Conservation (phyloP, 1,140 invertebrate genomes). For the Tachypleus tridentatus region DNA sequence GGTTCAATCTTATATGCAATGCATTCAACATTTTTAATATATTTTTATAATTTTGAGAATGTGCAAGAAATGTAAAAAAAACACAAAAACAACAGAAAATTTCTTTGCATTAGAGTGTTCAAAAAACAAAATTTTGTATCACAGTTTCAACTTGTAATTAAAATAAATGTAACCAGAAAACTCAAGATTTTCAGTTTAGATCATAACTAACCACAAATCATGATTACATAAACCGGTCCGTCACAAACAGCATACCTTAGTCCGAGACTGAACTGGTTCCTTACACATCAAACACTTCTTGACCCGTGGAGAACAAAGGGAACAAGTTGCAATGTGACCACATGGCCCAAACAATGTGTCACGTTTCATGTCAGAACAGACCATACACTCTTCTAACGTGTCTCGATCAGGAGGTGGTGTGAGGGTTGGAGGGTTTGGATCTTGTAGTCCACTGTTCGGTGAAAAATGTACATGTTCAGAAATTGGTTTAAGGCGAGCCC, state of each 20-base stretch:
- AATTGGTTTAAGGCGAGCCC: not conserved
- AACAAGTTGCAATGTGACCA: conserved; percentile 78
- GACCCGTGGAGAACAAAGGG: conserved; percentile 74
- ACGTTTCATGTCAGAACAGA: conserved; percentile 84
- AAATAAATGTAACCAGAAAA: no score
- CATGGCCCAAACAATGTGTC: conserved; percentile 47
- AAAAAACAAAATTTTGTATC: no score
- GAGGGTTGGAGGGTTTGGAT: conserved; percentile 17
- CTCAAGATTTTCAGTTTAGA: no score
- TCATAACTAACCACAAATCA: no score
- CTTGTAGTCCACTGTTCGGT: not conserved
- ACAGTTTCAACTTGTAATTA: no score
- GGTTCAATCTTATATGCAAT: no score
- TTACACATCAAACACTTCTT: conserved; percentile 93
- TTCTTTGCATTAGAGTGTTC: no score
- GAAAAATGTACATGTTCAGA: not conserved
- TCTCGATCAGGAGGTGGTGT: conserved; percentile 29
- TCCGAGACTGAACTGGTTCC: conserved; percentile 57
- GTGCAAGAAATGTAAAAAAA: no score
- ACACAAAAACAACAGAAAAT: no score
- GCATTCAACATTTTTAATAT: no score
- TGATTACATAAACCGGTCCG: no score
- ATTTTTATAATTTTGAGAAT: no score
- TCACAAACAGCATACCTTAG: conserved; percentile 45
- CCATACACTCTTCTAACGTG: conserved; percentile 79